Percentiles rank a stretch among this genome's conserved stretches.
Conservation (phyloP, 2,797 vertebrate genomes). For the Psittacula echo region DNA sequence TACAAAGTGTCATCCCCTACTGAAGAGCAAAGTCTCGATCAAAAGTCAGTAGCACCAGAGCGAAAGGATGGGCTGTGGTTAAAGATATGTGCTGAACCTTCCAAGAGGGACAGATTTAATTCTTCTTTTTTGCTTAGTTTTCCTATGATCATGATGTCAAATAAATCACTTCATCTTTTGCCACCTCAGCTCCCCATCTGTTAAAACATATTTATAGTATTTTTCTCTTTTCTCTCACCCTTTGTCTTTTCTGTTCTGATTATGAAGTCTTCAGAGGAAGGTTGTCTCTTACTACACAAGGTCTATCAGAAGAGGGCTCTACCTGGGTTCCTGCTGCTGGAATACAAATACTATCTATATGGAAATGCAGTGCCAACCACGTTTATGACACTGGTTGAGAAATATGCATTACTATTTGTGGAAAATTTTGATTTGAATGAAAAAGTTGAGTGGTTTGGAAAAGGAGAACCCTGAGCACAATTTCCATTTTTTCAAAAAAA, state of each 20-base stretch:
- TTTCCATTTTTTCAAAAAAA: constrained; percentile 5
- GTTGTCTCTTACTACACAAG: neutral
- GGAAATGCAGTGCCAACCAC: neutral
- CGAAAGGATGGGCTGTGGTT: constrained; percentile 32
- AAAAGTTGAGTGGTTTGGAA: neutral
- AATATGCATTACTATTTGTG: neutral
- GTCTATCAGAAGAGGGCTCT: neutral
- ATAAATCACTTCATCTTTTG: constrained; percentile 35
- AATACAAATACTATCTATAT: neutral
- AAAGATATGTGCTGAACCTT: constrained; percentile 22
- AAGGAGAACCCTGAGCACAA: neutral
- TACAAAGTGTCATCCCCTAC: neutral
- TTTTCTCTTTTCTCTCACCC: neutral
- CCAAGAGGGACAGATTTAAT: constrained; percentile 30
- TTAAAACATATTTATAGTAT: neutral
- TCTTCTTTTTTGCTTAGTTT: constrained; percentile 1
- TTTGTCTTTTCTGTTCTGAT: constrained; percentile 1
- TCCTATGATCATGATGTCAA: constrained; percentile 44
- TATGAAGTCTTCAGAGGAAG: neutral
- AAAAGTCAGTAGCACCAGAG: neutral
- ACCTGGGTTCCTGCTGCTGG: neutral
- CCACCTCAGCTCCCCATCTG: constrained; percentile 28
- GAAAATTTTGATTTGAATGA: constrained; percentile 16
- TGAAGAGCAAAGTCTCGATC: neutral
- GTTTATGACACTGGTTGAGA: neutral